Base-by-base conservation (phyloP, 2,888 invertebrate species). In the Cartodere bifasciata region DNA sequence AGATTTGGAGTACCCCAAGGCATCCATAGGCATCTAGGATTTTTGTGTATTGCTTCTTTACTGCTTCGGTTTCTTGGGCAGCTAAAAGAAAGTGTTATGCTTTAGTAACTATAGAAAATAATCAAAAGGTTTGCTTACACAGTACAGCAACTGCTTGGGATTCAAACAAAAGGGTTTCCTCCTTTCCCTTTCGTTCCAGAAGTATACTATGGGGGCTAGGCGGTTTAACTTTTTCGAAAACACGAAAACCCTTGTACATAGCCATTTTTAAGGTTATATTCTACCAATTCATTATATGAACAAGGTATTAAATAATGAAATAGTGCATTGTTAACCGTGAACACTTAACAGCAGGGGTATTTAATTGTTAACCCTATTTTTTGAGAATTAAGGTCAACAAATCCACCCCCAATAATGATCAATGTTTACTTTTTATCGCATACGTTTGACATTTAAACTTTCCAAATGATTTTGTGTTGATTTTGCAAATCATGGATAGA, bases 11-110 rank as follows among this genome's bases (percentile, higher is more conserved):
- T 2, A 94, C 90, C 24, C 98, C 98, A 32, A 98, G 65, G 52
- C 94, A 90, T 14, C 94, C 95, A 59, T 97, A 95, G 0, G 90
- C 92, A 64, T 98, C 97, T 30, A 85, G 65, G 23, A 92, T 70
- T 65, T 94, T 92, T 9, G 75, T 77, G 55, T 95, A 97, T 49
- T 83, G 80, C 48, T 83, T 82, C 49, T 85, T 81, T 34, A 95
- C 73, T 9, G 81, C 78, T 48, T 94, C 91, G 3, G 84, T 85
- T 64, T 95, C 94, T 59, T 82, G 80, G 21, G 75, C 63, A 38
- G 82, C 87, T 71, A 49, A 12, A 57, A 59, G 42, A 38, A n/a
- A 23, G 16, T 23, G 13, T 13, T 4, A 34, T 20, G 7, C 7
- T 15, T 17, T 17, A 17, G n/a, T 7, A n/a, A 17, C 6, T 6